Percentiles rank a stretch among this genome's conserved stretches.
These are phyloP conservation scores for Calidris pugnax DNA, from an alignment of 2,113 vertebrate species.

Conservation along the genomic window DNA sequence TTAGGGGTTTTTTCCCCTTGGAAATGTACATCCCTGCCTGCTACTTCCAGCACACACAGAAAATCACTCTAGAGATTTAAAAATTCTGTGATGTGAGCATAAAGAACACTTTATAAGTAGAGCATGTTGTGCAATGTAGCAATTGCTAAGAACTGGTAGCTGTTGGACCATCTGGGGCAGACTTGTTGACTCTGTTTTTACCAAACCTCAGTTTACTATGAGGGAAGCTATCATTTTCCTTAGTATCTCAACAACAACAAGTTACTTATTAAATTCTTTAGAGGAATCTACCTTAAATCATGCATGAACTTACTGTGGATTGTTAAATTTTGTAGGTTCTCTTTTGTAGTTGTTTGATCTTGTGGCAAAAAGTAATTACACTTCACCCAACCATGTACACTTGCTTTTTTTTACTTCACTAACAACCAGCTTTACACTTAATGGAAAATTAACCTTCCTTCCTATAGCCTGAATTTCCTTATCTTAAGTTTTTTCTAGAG, in stretches of 20 bases:
- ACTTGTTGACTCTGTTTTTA: background rate
- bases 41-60: background rate
- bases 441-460: background rate
- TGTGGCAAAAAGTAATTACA: conserved; percentile 22
- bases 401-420: background rate
- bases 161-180: background rate
- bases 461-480: background rate
- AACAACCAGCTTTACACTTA: background rate
- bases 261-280: background rate
- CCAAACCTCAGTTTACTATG: background rate
- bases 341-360: background rate
- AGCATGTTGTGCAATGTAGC: background rate
- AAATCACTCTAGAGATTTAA: background rate
- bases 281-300: background rate
- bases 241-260: background rate
- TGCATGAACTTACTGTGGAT: background rate
- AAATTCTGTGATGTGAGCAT: background rate
- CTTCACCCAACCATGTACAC: background rate
- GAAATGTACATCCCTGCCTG: background rate
- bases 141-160: background rate
- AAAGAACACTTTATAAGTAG: background rate
- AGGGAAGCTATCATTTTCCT: background rate
- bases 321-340: background rate
- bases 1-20: background rate
- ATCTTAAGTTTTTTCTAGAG: background rate